Evolutionary conservation across 2,888 invertebrate species (phyloP).

Genomic region (Microplitis manilae): DNA sequence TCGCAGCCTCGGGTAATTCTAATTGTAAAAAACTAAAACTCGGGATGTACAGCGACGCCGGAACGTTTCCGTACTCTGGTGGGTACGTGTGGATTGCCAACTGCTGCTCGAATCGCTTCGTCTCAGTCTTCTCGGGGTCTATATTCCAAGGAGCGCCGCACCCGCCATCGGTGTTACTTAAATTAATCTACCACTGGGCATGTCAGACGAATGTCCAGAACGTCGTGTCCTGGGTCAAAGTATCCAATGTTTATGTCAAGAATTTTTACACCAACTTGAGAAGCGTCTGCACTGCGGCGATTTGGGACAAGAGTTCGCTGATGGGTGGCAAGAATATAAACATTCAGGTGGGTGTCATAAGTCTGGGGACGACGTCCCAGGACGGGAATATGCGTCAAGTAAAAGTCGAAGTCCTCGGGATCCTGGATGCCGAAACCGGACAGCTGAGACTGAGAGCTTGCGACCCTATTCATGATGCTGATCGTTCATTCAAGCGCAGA

Average conservation of each 20-base stretch:
- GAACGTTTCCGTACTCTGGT: conserved; percentile 89
- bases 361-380: conserved; percentile 88
- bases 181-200: conserved; percentile 92
- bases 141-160: conserved; percentile 90
- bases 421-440: conserved; percentile 80
- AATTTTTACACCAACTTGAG: conserved; percentile 81
- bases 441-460: conserved; percentile 85
- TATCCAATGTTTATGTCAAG: conserved; percentile 80
- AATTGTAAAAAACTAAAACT: conserved; percentile 78
- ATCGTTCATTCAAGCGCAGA: conserved; percentile 84
- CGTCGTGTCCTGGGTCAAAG: conserved; percentile 90
- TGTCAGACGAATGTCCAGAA: conserved; percentile 93
- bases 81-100: conserved; percentile 94
- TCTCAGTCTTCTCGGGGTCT: conserved; percentile 90
- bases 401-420: conserved; percentile 90
- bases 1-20: conserved; percentile 69
- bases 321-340: conserved; percentile 78
- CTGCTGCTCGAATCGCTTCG: conserved; percentile 88
- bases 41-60: conserved; percentile 88
- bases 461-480: conserved; percentile 85
- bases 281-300: conserved; percentile 84
- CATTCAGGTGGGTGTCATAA: conserved; percentile 83
- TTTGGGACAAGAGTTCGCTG: conserved; percentile 83
- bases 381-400: conserved; percentile 76
- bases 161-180: conserved; percentile 86